Conservation (phyloP, 2,113 vertebrate species). For the Corapipo altera region DNA sequence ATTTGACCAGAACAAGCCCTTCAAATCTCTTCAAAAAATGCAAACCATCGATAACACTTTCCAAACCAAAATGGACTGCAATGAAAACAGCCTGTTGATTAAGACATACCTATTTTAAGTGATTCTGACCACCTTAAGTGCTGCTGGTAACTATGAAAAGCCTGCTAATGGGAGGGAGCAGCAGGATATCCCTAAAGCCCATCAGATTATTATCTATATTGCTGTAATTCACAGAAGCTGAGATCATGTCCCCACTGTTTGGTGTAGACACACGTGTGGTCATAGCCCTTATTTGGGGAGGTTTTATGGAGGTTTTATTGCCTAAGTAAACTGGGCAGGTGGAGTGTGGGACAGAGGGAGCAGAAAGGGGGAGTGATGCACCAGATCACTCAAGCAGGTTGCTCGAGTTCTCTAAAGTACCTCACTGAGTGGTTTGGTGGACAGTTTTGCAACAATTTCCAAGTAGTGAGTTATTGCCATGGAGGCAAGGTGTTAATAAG, state of each 20-base stretch:
- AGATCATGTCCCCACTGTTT: neutral
- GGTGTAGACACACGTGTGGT: neutral
- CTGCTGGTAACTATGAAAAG: neutral
- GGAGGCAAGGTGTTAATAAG: neutral
- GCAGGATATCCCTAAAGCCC: neutral
- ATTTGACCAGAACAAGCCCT: neutral
- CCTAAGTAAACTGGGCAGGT: neutral
- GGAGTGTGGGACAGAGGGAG: neutral
- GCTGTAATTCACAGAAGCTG: neutral
- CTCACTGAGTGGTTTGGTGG: neutral
- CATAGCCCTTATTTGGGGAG: neutral
- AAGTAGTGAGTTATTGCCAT: neutral
- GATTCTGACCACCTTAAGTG: neutral
- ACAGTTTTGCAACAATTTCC: neutral
- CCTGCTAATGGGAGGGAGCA: neutral
- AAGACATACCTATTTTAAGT: neutral
- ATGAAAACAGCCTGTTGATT: neutral
- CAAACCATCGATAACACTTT: neutral
- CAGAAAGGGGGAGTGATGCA: neutral
- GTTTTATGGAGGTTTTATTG: neutral
- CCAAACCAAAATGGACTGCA: neutral
- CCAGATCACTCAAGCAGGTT: fast-evolving
- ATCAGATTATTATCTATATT: neutral
- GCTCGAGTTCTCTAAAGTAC: neutral
- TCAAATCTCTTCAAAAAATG: neutral